A percentile compares a stretch with the other conserved stretches of the same genome.
Evolutionary conservation across 2,888 invertebrate genomes (phyloP).

Genomic region (Morpho deidamia): DNA sequence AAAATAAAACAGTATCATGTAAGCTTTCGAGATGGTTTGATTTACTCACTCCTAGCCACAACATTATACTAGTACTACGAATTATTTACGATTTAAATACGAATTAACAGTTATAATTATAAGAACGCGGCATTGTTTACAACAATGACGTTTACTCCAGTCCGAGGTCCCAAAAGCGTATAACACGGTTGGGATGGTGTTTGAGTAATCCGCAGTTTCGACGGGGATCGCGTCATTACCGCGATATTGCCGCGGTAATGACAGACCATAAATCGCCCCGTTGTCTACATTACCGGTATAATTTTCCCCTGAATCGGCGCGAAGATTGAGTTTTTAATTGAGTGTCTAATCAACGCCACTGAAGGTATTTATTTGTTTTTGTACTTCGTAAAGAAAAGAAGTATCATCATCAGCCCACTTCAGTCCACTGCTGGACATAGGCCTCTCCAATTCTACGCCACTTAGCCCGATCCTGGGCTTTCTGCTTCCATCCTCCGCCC

Average conservation of each 20-base stretch:
- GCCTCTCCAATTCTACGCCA: no score
- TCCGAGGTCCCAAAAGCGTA: constrained; percentile 23
- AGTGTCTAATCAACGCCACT: not conserved
- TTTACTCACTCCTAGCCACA: no score
- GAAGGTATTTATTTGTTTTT: not conserved
- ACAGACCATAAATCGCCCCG: constrained; percentile 48
- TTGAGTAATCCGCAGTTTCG: constrained; percentile 41
- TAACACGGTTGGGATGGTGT: constrained; percentile 32
- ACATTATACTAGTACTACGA: no score
- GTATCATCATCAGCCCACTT: no score
- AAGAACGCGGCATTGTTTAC: constrained; percentile 5
- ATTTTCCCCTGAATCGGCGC: constrained; percentile 28
- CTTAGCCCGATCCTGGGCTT: no score
- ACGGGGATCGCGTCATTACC: constrained; percentile 51
- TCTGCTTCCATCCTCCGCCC: no score
- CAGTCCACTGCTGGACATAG: no score
- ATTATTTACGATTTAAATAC: no score
- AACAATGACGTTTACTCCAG: constrained; percentile 18
- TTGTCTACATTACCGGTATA: constrained; percentile 30
- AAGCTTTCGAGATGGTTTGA: no score
- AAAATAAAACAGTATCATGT: no score
- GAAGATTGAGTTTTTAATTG: constrained; percentile 3
- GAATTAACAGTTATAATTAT: not conserved
- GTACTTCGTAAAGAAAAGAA: not conserved
- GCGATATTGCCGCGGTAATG: constrained; percentile 56